A percentile compares a stretch with the other conserved stretches of the same genome.
These are phyloP conservation scores for Spheniscus mendiculus DNA, from an alignment of 2,113 vertebrate species.

Conservation along the genomic window DNA sequence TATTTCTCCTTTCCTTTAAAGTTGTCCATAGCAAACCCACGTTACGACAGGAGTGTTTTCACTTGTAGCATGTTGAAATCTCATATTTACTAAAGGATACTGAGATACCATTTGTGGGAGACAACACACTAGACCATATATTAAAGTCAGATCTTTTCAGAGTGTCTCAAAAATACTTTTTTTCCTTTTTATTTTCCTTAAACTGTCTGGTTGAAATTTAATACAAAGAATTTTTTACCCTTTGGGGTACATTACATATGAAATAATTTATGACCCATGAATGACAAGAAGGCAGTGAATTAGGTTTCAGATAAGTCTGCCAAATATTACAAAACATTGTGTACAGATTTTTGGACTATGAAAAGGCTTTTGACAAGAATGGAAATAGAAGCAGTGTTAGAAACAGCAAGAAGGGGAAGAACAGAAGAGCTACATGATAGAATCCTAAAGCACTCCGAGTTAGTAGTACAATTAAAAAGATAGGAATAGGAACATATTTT, in stretches of 20 bases:
- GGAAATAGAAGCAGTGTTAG: constrained; percentile 71
- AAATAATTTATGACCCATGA: constrained; percentile 78
- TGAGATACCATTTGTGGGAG: not conserved
- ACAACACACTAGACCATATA: not conserved
- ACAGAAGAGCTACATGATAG: constrained; percentile 67
- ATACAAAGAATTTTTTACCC: constrained; percentile 71
- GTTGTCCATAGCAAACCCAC: not conserved
- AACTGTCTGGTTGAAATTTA: constrained; percentile 68
- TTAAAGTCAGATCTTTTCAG: constrained; percentile 41
- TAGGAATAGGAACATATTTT: constrained; percentile 47
- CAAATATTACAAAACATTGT: constrained; percentile 79
- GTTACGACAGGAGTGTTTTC: not conserved
- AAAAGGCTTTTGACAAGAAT: constrained; percentile 78
- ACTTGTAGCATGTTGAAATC: not conserved
- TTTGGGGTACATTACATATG: constrained; percentile 71
- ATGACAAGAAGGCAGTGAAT: constrained; percentile 76
- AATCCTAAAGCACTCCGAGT: constrained; percentile 48
- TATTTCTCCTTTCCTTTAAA: not conserved
- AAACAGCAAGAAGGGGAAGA: constrained; percentile 62
- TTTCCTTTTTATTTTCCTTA: not conserved
- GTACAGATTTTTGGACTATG: constrained; percentile 69
- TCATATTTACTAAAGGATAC: constrained; percentile 7
- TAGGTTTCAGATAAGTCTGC: constrained; percentile 74
- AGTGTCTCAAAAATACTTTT: constrained; percentile 29
- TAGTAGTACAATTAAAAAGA: constrained; percentile 61